Evolutionary conservation across 2,113 vertebrate species (phyloP).

Genomic region (Drymodes brunneopygia): DNA sequence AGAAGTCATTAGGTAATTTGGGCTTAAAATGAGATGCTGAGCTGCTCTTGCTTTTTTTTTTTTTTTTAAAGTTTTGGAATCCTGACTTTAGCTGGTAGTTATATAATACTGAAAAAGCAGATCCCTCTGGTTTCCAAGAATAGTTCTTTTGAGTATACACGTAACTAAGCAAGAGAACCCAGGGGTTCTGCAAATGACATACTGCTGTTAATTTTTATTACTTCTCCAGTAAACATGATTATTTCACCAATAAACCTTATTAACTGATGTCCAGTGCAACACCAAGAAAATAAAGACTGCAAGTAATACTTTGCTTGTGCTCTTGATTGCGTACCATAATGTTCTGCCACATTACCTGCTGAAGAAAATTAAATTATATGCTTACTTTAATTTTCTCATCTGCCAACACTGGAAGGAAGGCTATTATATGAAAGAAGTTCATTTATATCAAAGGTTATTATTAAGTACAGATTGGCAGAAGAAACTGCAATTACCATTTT

Average conservation of each 20-base stretch:
- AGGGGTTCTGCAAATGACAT: background rate
- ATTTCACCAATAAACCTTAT: conserved; percentile 9
- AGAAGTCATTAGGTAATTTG: conserved; percentile 11
- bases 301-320: background rate
- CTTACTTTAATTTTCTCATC: conserved; percentile 14
- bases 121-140: conserved; percentile 16
- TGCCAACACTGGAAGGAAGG: background rate
- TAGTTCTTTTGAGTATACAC: background rate
- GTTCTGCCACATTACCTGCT: background rate
- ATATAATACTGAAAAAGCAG: background rate
- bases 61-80: background rate
- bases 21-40: background rate
- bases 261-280: background rate
- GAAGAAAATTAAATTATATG: conserved; percentile 24
- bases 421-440: background rate
- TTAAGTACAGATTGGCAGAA: background rate
- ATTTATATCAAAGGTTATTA: background rate
- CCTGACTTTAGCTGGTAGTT: background rate
- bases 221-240: background rate
- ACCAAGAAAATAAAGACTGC: background rate
- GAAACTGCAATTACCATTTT: background rate
- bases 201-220: background rate
- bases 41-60: background rate
- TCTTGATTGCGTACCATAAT: background rate
- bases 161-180: background rate